Evolutionary conservation across 2,113 vertebrate genomes (phyloP).

Genomic region (Scopus umbretta): DNA sequence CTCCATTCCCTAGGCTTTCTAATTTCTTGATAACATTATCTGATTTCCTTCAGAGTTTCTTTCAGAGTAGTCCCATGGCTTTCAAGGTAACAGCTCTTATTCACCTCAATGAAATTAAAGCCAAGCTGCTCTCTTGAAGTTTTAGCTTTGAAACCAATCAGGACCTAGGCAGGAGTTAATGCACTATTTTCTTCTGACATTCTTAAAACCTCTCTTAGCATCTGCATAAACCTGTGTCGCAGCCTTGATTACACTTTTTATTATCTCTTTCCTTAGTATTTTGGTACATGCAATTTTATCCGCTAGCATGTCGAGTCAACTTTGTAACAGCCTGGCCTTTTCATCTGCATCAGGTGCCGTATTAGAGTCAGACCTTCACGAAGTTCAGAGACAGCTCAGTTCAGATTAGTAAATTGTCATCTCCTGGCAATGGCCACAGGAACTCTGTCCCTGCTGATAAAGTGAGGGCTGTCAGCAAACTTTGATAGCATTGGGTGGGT

Average conservation of each 20-base stretch:
- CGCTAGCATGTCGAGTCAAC: background rate
- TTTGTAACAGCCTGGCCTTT: background rate
- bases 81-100: slow-evolving; percentile 23
- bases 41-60: slow-evolving; percentile 58
- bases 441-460: slow-evolving; percentile 58
- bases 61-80: slow-evolving; percentile 1
- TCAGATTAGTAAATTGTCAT: slow-evolving; percentile 22
- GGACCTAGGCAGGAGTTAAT: background rate
- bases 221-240: background rate
- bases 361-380: background rate
- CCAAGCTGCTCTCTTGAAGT: background rate
- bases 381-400: slow-evolving; percentile 1
- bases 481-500: background rate
- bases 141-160: background rate
- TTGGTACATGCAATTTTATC: background rate
- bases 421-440: slow-evolving; percentile 38
- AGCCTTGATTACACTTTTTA: background rate
- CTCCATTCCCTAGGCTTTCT: slow-evolving; percentile 24
- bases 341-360: background rate
- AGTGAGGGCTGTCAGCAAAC: background rate
- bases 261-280: background rate
- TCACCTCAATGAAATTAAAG: background rate
- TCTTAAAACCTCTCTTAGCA: background rate
- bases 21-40: slow-evolving; percentile 32
- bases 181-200: background rate